Percentiles rank a stretch among this genome's conserved stretches.
phyloP scores from a whole-genome alignment of 2,113 vertebrate species.

The Campylomormyrus numenius region DNA sequence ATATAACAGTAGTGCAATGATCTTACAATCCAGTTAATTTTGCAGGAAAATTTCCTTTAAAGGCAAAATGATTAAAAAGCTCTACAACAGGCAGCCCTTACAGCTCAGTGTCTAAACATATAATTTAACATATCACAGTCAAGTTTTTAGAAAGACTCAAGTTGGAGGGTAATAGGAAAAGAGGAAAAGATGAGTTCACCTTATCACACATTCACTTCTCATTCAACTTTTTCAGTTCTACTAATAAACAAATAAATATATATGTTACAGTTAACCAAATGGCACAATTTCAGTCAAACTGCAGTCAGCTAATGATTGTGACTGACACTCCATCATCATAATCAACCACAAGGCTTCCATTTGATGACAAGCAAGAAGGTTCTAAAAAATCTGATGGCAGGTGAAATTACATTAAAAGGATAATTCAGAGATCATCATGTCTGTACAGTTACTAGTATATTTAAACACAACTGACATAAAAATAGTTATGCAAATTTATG shows the following conservation, averaged over 20 bases:
- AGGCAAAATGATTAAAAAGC: not conserved
- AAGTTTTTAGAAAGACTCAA: not conserved
- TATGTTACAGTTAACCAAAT: not conserved
- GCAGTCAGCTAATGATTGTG: not conserved
- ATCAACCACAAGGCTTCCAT: not conserved
- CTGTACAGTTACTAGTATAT: not conserved
- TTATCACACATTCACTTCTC: not conserved
- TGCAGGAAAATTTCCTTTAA: not conserved
- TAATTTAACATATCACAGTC: not conserved
- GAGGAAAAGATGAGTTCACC: not conserved
- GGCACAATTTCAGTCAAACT: not conserved
- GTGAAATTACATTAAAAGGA: not conserved
- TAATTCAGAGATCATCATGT: not conserved
- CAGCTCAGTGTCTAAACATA: not conserved
- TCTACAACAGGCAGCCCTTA: not conserved
- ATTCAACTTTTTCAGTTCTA: not conserved
- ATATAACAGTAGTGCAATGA: not conserved
- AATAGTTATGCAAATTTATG: not conserved
- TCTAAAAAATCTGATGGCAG: not conserved
- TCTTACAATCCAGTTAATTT: conserved; percentile 1
- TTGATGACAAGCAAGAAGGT: not conserved
- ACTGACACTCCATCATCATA: not conserved
- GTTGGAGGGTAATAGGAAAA: not conserved
- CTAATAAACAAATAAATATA: not conserved
- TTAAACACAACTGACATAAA: not conserved